Conservation (phyloP, 2,113 vertebrate species). For the Spheniscus mendiculus region DNA sequence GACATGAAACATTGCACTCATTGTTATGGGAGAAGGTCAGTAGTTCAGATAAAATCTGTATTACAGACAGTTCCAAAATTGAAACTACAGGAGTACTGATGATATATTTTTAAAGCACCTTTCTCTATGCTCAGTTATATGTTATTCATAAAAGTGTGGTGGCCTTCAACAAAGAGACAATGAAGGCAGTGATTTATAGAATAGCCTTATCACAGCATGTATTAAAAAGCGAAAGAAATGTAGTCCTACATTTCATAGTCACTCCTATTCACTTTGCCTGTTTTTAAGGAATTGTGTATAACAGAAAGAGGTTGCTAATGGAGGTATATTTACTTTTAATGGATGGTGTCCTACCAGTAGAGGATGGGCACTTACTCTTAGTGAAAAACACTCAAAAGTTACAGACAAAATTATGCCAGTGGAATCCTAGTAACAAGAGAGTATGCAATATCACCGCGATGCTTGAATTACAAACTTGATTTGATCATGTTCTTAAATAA, state of each 20-base stretch:
- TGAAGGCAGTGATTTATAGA: not conserved
- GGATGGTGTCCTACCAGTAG: not conserved
- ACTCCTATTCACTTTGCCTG: not conserved
- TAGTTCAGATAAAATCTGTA: constrained; percentile 29
- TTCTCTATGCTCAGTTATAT: not conserved
- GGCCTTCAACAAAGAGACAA: not conserved
- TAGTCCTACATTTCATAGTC: not conserved
- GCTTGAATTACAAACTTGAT: not conserved
- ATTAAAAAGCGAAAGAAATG: not conserved
- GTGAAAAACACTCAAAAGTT: not conserved
- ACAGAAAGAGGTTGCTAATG: not conserved
- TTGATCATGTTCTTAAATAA: not conserved
- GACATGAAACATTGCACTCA: constrained; percentile 38
- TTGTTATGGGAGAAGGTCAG: constrained; percentile 33
- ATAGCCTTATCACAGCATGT: not conserved
- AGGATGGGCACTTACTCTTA: not conserved
- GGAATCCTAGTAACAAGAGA: not conserved
- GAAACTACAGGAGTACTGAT: not conserved
- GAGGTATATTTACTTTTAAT: not conserved
- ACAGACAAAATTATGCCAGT: not conserved
- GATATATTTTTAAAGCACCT: not conserved
- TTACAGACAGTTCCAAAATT: not conserved
- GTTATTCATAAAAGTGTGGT: not conserved
- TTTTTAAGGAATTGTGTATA: not conserved
- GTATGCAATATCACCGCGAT: not conserved